phyloP scores from a whole-genome alignment of 2,797 vertebrate species.

The Scolopax bukidnonensis region DNA sequence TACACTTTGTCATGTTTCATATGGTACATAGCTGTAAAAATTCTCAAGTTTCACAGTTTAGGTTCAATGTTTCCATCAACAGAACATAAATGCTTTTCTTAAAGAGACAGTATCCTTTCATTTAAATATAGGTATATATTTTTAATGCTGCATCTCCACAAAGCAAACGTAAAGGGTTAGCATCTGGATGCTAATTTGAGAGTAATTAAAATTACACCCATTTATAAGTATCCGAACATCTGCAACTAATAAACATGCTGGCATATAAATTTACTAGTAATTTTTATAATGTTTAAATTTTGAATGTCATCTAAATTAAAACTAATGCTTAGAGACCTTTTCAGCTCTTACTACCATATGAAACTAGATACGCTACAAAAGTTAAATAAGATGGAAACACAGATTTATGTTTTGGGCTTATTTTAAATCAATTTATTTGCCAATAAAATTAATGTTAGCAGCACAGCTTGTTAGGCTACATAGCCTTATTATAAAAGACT shows the following conservation, averaged over 20 bases:
- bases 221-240: background rate
- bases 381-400: background rate
- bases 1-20: background rate
- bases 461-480: background rate
- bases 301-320: background rate
- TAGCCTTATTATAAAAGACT: background rate
- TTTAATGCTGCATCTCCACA: background rate
- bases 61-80: constrained; percentile 43
- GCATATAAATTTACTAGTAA: background rate
- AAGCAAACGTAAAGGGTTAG: background rate
- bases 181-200: background rate
- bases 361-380: background rate
- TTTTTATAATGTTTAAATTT: background rate
- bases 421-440: background rate
- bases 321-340: background rate
- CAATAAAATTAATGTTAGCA: background rate
- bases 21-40: background rate
- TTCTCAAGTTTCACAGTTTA: background rate
- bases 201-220: background rate
- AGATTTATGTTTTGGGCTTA: background rate
- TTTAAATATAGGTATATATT: background rate
- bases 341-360: background rate
- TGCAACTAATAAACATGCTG: background rate
- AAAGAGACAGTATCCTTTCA: constrained; percentile 77
- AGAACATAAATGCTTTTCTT: constrained; percentile 57